Evolutionary conservation across 2,888 invertebrate genomes (phyloP).

Genomic region (Heliconius ismenius): DNA sequence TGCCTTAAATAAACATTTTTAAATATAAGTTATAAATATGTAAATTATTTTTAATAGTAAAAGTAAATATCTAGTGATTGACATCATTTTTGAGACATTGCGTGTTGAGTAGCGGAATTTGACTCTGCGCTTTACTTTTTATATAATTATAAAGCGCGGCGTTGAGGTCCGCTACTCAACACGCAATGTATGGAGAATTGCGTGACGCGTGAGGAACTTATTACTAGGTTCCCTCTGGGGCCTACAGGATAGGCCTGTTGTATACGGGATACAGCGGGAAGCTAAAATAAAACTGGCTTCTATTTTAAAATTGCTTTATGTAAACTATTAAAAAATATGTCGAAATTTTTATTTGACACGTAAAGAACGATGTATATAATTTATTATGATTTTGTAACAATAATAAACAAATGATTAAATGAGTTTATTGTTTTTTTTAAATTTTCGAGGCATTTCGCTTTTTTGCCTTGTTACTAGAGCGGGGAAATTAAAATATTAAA

Average conservation of each 20-base stretch:
- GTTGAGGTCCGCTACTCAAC: background rate
- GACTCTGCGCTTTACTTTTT: background rate
- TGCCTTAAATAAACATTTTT: conserved; percentile 28
- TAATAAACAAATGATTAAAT: conserved; percentile 37
- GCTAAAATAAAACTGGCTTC: background rate
- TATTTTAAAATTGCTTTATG: background rate
- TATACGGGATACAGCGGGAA: background rate
- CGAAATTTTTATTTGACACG: background rate
- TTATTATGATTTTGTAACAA: conserved; percentile 34
- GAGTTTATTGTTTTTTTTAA: conserved; percentile 25
- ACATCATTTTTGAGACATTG: background rate
- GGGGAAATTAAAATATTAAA: no score
- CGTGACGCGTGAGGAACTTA: no score
- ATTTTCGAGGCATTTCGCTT: no score
- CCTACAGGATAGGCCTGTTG: no score
- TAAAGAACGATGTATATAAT: conserved; percentile 36
- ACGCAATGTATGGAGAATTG: no score
- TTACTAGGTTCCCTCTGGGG: no score
- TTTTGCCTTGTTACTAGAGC: no score
- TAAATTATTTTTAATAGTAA: conserved; percentile 28
- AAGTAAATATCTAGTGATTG: conserved; percentile 2
- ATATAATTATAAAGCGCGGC: background rate
- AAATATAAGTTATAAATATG: conserved; percentile 29
- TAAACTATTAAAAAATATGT: background rate
- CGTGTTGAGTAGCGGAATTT: background rate